These are phyloP conservation scores for Neomorphus geoffroyi DNA, from an alignment of 2,797 vertebrate genomes.

Conservation along the genomic window DNA sequence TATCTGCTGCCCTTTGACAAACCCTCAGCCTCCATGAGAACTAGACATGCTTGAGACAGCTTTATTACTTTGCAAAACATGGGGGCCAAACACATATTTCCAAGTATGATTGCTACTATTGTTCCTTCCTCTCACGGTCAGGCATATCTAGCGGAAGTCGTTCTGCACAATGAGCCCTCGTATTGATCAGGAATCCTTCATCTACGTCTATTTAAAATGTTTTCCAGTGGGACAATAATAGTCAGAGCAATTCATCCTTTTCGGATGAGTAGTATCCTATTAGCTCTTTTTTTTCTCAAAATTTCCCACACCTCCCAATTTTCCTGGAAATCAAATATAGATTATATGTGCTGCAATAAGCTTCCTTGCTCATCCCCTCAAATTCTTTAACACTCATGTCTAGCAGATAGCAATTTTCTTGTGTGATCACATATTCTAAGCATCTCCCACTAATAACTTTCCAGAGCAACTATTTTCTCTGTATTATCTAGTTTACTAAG, in stretches of 20 bases:
- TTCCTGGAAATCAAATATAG: constrained; percentile 26
- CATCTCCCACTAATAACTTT: neutral
- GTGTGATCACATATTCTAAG: neutral
- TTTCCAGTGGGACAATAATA: neutral
- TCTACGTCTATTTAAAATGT: neutral
- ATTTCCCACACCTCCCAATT: neutral
- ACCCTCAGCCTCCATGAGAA: neutral
- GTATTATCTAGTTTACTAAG: neutral
- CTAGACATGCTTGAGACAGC: neutral
- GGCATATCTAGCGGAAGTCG: neutral
- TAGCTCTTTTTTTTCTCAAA: neutral
- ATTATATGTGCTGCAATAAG: neutral
- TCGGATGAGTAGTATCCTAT: neutral
- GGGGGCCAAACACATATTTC: neutral
- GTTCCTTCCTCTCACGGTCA: neutral
- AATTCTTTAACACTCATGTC: neutral
- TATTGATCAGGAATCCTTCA: constrained; percentile 27
- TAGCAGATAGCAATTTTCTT: constrained; percentile 14
- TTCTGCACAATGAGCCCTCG: neutral
- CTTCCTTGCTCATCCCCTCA: constrained; percentile 1
- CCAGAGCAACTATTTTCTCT: neutral
- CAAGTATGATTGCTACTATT: constrained; percentile 6
- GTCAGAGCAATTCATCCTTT: constrained; percentile 6
- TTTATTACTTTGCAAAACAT: constrained; percentile 12
- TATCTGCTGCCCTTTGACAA: constrained; percentile 12